Evolutionary conservation across 2,797 vertebrate species (phyloP).

Genomic region (Dryobates pubescens): DNA sequence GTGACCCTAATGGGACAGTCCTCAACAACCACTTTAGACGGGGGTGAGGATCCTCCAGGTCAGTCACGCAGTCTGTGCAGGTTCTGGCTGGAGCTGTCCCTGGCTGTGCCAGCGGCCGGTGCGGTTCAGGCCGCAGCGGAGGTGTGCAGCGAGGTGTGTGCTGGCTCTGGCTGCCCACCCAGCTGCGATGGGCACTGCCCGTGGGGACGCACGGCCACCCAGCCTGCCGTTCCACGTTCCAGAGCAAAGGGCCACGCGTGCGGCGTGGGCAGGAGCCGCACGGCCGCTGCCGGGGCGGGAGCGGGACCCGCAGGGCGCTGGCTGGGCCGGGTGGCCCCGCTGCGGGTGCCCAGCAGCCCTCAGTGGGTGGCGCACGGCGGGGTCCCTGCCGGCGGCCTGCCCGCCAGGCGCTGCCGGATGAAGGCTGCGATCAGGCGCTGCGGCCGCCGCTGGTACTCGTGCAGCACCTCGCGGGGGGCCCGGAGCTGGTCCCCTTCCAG

Average conservation of each 20-base stretch:
- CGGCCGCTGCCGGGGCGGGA: too few species aligned
- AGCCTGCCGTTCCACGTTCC: too few species aligned
- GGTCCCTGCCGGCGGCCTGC: neutral
- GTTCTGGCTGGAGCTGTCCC: neutral
- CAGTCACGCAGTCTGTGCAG: accelerated
- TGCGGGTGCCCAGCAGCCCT: neutral
- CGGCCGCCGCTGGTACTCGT: conserved; percentile 85
- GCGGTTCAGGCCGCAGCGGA: accelerated
- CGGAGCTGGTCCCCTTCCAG: conserved; percentile 91
- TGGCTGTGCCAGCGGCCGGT: accelerated
- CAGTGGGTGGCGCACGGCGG: neutral
- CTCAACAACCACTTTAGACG: accelerated
- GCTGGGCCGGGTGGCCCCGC: too few species aligned
- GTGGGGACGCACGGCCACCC: too few species aligned
- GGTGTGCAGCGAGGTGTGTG: neutral
- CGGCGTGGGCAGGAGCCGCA: too few species aligned
- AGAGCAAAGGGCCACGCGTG: too few species aligned
- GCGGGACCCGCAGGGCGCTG: too few species aligned
- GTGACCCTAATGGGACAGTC: neutral
- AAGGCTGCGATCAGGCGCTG: conserved; percentile 86
- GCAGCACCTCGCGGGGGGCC: conserved; percentile 81
- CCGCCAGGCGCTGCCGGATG: conserved; percentile 83
- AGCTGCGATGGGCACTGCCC: too few species aligned
- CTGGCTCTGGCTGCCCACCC: neutral
- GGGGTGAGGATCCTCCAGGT: neutral